A percentile compares a stretch with the other conserved stretches of the same genome.
These are phyloP conservation scores for Salpingus planirostris DNA, from an alignment of 2,888 invertebrate genomes.

Conservation along the genomic window DNA sequence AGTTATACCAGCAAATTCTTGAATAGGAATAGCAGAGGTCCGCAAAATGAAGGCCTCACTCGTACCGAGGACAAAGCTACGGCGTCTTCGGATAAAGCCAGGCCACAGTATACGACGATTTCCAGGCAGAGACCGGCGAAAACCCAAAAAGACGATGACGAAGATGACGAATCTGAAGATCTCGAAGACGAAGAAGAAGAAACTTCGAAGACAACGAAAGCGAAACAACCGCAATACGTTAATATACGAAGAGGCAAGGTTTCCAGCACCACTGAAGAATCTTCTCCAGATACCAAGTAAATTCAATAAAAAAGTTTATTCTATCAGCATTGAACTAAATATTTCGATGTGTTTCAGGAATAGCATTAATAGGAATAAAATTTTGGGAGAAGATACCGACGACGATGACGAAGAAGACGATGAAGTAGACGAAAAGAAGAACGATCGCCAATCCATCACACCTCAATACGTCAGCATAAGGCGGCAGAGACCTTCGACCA, in stretches of 20 bases:
- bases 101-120: conserved; percentile 40
- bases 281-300: conserved; percentile 11
- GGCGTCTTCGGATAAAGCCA: conserved; percentile 37
- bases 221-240: conserved; percentile 51
- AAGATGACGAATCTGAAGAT: conserved; percentile 25
- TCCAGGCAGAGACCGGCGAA: conserved; percentile 28
- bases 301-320: conserved; percentile 10
- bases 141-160: conserved; percentile 20
- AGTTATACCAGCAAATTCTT: conserved; percentile 46
- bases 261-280: conserved; percentile 34
- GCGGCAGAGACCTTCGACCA: conserved; percentile 50
- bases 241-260: conserved; percentile 56
- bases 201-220: conserved; percentile 36
- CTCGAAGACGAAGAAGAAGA: conserved; percentile 20
- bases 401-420: conserved; percentile 19
- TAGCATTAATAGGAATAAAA: conserved; percentile 24
- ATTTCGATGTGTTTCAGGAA: conserved; percentile 15
- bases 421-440: conserved; percentile 16
- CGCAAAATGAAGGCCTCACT: conserved; percentile 48
- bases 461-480: conserved; percentile 66
- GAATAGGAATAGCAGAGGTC: conserved; percentile 52
- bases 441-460: conserved; percentile 27
- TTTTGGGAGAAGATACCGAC: conserved; percentile 23
- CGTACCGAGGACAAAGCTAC: conserved; percentile 31
- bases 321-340: too few species aligned